phyloP scores from a whole-genome alignment of 2,113 vertebrate species.

The Tautogolabrus adspersus region DNA sequence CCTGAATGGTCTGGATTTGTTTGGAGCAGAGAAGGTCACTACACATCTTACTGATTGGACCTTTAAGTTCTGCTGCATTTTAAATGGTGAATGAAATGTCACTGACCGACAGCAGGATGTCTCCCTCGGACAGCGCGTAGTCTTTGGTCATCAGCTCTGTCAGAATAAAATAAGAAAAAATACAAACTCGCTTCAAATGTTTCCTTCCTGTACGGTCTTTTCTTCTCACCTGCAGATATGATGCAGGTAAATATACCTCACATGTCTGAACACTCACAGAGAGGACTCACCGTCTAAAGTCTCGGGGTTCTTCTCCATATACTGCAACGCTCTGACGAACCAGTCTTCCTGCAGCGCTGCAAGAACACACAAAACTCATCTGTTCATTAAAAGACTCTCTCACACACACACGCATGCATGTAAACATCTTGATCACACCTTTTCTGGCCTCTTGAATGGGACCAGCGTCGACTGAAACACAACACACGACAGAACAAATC shows the following conservation, averaged over 20 bases:
- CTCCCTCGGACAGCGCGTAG: constrained; percentile 44
- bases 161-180: neutral
- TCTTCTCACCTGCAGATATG: neutral
- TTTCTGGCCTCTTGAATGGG: neutral
- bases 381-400: neutral
- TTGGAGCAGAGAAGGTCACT: too few species aligned
- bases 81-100: too few species aligned
- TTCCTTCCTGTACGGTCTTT: neutral
- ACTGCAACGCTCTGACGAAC: neutral
- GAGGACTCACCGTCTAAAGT: constrained; percentile 50
- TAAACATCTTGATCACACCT: neutral
- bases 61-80: too few species aligned
- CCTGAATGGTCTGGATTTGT: too few species aligned
- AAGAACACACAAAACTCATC: neutral
- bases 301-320: constrained; percentile 48
- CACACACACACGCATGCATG: accelerated
- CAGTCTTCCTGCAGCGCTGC: neutral
- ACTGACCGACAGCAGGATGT: constrained; percentile 62
- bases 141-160: constrained; percentile 33
- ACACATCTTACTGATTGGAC: too few species aligned
- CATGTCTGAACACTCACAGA: too few species aligned
- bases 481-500: neutral
- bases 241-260: neutral
- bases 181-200: neutral
- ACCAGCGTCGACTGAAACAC: constrained; percentile 26